A percentile compares a stretch with the other conserved stretches of the same genome.
These are phyloP conservation scores for Zaprionus tsacasi DNA, from an alignment of 1,140 invertebrate species.

Conservation along the genomic window DNA sequence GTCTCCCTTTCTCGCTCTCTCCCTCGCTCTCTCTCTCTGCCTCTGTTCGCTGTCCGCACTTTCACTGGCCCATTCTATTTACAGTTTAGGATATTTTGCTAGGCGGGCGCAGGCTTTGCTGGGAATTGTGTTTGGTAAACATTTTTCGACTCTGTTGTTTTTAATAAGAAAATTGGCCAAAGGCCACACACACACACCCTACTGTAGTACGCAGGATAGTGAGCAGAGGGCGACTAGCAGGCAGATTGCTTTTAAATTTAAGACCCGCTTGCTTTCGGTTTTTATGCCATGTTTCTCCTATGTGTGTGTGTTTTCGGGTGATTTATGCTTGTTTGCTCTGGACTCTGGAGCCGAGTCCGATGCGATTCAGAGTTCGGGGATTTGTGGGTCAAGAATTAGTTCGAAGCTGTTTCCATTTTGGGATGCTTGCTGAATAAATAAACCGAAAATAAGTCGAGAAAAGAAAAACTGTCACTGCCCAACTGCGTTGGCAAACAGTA, in stretches of 20 bases:
- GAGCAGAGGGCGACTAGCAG: slow-evolving; percentile 17
- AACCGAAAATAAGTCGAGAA: slow-evolving; percentile 23
- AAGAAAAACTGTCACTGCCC: slow-evolving; percentile 5
- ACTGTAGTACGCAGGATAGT: neutral
- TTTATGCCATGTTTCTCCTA: slow-evolving; percentile 31
- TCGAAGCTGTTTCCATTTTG: slow-evolving; percentile 21
- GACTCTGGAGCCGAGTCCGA: slow-evolving; percentile 38
- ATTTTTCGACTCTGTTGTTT: slow-evolving; percentile 80
- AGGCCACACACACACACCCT: slow-evolving; percentile 61
- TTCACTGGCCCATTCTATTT: slow-evolving; percentile 79
- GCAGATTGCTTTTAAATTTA: slow-evolving; percentile 80
- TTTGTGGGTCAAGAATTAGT: slow-evolving; percentile 80
- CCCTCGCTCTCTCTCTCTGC: neutral
- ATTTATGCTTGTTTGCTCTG: slow-evolving; percentile 79
- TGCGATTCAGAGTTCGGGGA: slow-evolving; percentile 16
- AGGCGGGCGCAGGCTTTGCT: slow-evolving; percentile 56
- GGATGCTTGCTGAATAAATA: slow-evolving; percentile 72
- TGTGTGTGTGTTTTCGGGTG: slow-evolving; percentile 50
- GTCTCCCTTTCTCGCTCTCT: neutral
- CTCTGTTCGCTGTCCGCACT: slow-evolving; percentile 60
- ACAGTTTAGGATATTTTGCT: slow-evolving; percentile 65
- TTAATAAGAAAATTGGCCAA: slow-evolving; percentile 82
- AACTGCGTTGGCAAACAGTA: slow-evolving; percentile 37
- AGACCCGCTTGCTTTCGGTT: slow-evolving; percentile 54
- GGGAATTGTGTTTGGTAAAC: slow-evolving; percentile 81